Conservation (phyloP, 2,888 invertebrate species). For the Drosophila ustulata region DNA sequence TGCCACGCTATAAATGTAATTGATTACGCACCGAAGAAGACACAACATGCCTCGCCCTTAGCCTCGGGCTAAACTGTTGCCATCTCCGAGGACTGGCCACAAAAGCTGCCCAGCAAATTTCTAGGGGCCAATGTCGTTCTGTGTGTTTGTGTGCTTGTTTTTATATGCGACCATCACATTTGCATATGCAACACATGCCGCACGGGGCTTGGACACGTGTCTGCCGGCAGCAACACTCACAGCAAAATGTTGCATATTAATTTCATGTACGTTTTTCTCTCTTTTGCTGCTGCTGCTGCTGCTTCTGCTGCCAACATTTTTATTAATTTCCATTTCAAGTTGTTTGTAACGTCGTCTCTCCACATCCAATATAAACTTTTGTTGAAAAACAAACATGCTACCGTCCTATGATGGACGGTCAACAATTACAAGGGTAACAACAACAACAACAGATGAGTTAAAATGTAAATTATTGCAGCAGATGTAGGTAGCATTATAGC, state of each 20-base stretch:
- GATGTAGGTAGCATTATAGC: conserved; percentile 51
- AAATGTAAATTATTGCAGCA: conserved; percentile 68
- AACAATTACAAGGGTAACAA: conserved; percentile 56
- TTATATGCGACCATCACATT: conserved; percentile 41
- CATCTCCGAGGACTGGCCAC: conserved; percentile 5
- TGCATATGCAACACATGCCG: conserved; percentile 58
- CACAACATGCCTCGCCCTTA: not conserved
- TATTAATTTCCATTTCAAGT: conserved; percentile 72
- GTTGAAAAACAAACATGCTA: conserved; percentile 69
- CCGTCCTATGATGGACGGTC: conserved; percentile 68
- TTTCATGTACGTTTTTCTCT: conserved; percentile 48
- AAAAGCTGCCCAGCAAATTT: not conserved
- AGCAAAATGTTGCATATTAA: conserved; percentile 74
- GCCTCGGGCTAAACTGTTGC: not conserved
- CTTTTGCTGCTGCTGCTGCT: conserved; percentile 9
- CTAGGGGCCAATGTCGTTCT: too few species aligned
- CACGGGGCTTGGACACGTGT: conserved; percentile 47
- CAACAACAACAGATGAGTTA: conserved; percentile 40
- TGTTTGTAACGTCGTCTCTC: conserved; percentile 42
- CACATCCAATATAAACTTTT: conserved; percentile 61
- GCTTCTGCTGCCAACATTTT: conserved; percentile 44
- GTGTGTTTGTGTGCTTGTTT: not conserved
- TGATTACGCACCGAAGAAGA: conserved; percentile 68
- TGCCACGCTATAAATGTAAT: conserved; percentile 74
- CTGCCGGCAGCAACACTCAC: conserved; percentile 50